Base-by-base conservation (phyloP, 2,113 vertebrate genomes). In the Mellivora capensis region DNA sequence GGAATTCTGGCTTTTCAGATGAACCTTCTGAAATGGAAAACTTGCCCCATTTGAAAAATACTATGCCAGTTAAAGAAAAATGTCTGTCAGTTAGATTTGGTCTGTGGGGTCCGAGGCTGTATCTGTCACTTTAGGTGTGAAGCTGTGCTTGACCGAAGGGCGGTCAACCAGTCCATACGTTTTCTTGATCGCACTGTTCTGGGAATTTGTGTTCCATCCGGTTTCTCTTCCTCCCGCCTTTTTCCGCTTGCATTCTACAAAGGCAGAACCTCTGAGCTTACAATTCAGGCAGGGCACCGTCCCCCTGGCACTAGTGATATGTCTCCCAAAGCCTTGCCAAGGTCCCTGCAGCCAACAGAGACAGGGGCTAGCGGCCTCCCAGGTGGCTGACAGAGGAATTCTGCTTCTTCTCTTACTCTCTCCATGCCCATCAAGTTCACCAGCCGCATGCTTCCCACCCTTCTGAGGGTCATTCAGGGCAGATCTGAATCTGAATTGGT, bases 201-300 rank as follows among this genome's bases (percentile, higher is more conserved):
- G 4, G 9, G 34, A 37, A 37, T 37, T 37, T 42, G 9, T 18
- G 15, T 17, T 34, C n/a, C 25, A 37, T 52, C 37, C 39, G 8
- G 1, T 49, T 3, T 69, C 39, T 7, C 15, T 31, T 0, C 8
- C 20, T 42, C 61, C 7, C 34, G 34, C 10, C 61, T 34, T 10
- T 81, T 59, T 52, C 31, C 21, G 52, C 1, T 5, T 8, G 37
- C 17, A 49, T 47, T 82, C 74, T 39, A 17, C 23, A 54, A 72
- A 90, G 0, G 57, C 52, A 89, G 67, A 62, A 42, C 20, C 74
- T 84, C 23, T 47, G 84, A 77, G 79, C 3, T 17, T 6, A 25
- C 2, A 72, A 29, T 21, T 18, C 37, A 59, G 21, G 34, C 11
- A 44, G 52, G 12, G 17, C 18, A 11, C 25, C 0, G 0, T 11